Conservation (phyloP, 2,888 invertebrate species). For the Yponomeuta plumbellus region DNA sequence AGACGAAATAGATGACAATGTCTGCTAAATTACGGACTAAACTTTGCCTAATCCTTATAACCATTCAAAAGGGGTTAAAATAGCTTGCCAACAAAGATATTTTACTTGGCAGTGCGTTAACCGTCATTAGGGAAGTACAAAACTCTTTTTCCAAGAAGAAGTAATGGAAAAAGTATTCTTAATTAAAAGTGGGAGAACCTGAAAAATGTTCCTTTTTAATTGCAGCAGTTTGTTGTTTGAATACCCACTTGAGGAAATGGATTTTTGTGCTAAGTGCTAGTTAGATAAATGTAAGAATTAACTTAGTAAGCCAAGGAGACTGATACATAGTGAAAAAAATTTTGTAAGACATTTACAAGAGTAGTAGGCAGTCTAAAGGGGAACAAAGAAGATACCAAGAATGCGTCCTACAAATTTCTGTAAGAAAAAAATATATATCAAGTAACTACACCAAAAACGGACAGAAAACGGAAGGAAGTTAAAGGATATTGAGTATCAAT, state of each 20-base stretch:
- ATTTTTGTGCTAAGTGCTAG: background rate
- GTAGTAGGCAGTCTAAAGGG: too few species aligned
- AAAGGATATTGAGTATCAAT: too few species aligned
- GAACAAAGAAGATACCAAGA: too few species aligned
- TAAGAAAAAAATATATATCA: too few species aligned
- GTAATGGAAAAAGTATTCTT: conserved; percentile 52
- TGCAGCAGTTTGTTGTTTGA: conserved; percentile 37
- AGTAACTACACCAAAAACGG: too few species aligned
- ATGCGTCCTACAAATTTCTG: too few species aligned
- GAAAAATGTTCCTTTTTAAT: conserved; percentile 58
- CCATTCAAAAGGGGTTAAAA: background rate
- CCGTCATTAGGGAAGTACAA: conserved; percentile 55
- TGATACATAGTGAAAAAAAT: background rate
- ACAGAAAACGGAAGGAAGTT: too few species aligned
- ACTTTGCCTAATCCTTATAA: background rate
- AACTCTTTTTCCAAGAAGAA: conserved; percentile 40
- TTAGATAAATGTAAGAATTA: background rate
- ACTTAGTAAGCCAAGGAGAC: background rate
- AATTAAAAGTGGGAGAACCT: conserved; percentile 53
- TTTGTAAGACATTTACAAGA: background rate
- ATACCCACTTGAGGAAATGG: background rate
- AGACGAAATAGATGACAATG: conserved; percentile 49
- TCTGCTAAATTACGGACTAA: background rate
- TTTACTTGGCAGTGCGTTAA: conserved; percentile 37
- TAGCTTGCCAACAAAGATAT: background rate